Conservation (phyloP, 2,888 invertebrate genomes). For the Maniola hyperantus region DNA sequence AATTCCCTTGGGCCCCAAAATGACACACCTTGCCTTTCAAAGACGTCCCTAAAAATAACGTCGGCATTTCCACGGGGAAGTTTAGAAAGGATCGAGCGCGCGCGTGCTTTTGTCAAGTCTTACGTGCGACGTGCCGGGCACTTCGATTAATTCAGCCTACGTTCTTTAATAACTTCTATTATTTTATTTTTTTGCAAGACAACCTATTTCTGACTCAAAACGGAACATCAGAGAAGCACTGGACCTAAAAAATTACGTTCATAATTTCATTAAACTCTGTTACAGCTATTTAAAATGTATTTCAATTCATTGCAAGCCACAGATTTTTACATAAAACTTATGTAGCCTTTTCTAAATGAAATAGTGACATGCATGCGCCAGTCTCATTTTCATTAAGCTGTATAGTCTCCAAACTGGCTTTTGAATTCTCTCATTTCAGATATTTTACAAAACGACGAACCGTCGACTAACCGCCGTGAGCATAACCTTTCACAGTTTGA, state of each 20-base stretch:
- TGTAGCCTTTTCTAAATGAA: conserved; percentile 22
- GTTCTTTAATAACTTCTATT: conserved; percentile 19
- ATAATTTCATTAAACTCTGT: conserved; percentile 6
- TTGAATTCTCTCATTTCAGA: conserved; percentile 48
- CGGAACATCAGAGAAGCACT: neutral
- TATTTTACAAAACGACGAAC: conserved; percentile 55
- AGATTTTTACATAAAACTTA: conserved; percentile 18
- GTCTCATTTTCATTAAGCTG: conserved; percentile 33
- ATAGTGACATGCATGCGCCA: conserved; percentile 44
- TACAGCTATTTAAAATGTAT: conserved; percentile 8
- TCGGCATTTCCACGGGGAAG: conserved; percentile 76
- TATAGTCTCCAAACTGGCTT: conserved; percentile 38
- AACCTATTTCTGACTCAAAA: neutral
- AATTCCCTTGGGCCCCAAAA: conserved; percentile 67
- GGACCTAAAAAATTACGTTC: neutral
- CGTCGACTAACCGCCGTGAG: conserved; percentile 30
- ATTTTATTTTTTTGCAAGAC: neutral
- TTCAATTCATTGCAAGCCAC: conserved; percentile 16
- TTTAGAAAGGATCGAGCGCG: conserved; percentile 70
- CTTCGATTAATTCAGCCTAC: conserved; percentile 67
- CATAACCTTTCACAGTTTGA: conserved; percentile 36
- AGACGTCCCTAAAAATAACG: conserved; percentile 72
- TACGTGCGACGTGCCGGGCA: conserved; percentile 76
- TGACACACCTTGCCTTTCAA: conserved; percentile 80
- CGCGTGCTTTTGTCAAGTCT: conserved; percentile 78